Conservation (phyloP, 1,140 invertebrate species). For the Hestina assimilis region DNA sequence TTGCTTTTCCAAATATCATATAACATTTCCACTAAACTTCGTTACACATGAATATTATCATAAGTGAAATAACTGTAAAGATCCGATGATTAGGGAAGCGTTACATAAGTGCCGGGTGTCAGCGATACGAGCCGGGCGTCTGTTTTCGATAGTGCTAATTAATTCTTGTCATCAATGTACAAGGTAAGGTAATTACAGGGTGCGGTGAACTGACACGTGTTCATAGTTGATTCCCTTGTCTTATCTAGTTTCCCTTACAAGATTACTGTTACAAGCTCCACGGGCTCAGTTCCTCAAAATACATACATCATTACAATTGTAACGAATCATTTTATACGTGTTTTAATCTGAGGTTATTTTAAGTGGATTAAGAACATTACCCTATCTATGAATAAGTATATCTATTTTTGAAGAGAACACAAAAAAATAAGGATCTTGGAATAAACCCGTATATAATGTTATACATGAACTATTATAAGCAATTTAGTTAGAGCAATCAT, state of each 20-base stretch:
- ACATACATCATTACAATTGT: neutral
- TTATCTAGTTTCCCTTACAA: slow-evolving; percentile 31
- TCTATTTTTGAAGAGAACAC: no score
- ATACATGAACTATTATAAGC: neutral
- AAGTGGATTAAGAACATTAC: no score
- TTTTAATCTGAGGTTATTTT: neutral
- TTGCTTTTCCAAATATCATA: no score
- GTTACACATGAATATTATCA: neutral
- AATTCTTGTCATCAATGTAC: slow-evolving; percentile 57
- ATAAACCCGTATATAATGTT: no score
- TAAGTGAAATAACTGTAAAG: neutral
- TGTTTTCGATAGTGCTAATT: slow-evolving; percentile 66
- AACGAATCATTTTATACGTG: neutral
- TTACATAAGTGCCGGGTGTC: slow-evolving; percentile 22
- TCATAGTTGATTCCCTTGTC: slow-evolving; percentile 35
- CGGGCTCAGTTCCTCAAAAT: neutral
- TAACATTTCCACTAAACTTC: no score
- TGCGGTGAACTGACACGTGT: slow-evolving; percentile 53
- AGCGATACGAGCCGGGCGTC: slow-evolving; percentile 26
- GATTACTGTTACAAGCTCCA: slow-evolving; percentile 23
- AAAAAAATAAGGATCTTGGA: no score
- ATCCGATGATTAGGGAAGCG: slow-evolving; percentile 11
- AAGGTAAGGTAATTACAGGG: slow-evolving; percentile 57
- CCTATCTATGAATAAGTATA: no score
- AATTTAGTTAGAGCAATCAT: neutral